Evolutionary conservation across 2,113 vertebrate species (phyloP).

Genomic region (Phylloscopus trochiloides): DNA sequence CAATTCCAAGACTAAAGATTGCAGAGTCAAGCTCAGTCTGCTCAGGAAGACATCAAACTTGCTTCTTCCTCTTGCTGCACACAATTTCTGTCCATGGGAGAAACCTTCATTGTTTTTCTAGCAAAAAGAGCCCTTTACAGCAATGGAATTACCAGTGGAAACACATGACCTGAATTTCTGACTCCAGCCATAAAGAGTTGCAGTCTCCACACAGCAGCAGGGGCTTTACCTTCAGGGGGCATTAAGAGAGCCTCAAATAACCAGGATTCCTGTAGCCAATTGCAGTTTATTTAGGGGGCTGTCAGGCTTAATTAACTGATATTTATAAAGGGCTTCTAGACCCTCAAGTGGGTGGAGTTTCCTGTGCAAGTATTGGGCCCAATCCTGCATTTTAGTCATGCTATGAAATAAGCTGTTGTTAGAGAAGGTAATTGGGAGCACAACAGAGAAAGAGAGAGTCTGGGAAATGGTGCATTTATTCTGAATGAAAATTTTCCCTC

Average conservation of each 20-base stretch:
- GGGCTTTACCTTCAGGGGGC: not conserved
- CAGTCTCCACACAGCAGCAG: not conserved
- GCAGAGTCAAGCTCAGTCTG: not conserved
- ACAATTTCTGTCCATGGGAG: conserved; percentile 5
- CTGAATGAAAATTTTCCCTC: not conserved
- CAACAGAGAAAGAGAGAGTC: not conserved
- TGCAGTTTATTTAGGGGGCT: conserved; percentile 52
- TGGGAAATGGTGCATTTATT: not conserved
- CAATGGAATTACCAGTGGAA: not conserved
- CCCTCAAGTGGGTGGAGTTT: conserved; percentile 35
- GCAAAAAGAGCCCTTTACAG: conserved; percentile 21
- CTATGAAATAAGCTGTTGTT: not conserved
- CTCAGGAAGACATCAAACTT: not conserved
- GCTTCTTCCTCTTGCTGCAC: not conserved
- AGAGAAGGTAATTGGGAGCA: not conserved
- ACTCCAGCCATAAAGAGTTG: conserved; percentile 1
- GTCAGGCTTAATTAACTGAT: conserved; percentile 62
- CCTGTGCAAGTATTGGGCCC: not conserved
- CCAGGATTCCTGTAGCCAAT: not conserved
- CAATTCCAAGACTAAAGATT: not conserved
- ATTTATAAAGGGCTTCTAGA: conserved; percentile 54
- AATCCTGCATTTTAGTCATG: not conserved
- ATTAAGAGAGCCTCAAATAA: conserved; percentile 19
- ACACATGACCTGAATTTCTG: conserved; percentile 8
- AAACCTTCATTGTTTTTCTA: not conserved